Evolutionary conservation across 2,888 invertebrate species (phyloP).

Genomic region (Stenurella melanura): DNA sequence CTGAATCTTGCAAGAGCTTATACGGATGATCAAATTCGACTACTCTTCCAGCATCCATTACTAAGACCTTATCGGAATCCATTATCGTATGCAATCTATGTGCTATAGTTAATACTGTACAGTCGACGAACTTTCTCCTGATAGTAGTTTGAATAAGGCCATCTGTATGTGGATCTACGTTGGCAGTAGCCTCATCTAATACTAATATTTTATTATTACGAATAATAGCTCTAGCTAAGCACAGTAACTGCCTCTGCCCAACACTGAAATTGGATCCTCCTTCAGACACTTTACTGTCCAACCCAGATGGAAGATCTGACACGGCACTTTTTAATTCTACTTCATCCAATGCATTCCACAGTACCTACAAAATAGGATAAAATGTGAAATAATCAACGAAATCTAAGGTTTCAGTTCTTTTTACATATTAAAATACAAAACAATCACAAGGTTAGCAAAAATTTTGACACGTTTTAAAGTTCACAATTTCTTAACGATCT

Average conservation of each 20-base stretch:
- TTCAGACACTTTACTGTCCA: slow-evolving; percentile 84
- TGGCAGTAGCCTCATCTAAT: slow-evolving; percentile 86
- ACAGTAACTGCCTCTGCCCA: slow-evolving; percentile 80
- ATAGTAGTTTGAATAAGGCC: slow-evolving; percentile 86
- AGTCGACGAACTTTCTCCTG: slow-evolving; percentile 82
- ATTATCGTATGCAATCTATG: slow-evolving; percentile 90
- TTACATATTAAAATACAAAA: too few species aligned
- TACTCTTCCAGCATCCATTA: slow-evolving; percentile 85
- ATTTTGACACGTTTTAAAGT: too few species aligned
- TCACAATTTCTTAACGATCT: too few species aligned
- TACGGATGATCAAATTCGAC: slow-evolving; percentile 87
- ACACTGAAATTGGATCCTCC: slow-evolving; percentile 75
- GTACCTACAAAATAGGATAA: slow-evolving; percentile 64
- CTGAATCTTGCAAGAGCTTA: slow-evolving; percentile 75
- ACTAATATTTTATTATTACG: slow-evolving; percentile 71
- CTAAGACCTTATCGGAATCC: slow-evolving; percentile 88
- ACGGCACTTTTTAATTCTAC: slow-evolving; percentile 81
- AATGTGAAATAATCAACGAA: neutral
- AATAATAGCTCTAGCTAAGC: slow-evolving; percentile 80
- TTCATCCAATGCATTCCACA: slow-evolving; percentile 90
- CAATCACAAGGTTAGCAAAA: too few species aligned
- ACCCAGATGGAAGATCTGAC: slow-evolving; percentile 73
- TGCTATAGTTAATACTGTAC: slow-evolving; percentile 89
- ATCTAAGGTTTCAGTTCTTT: too few species aligned
- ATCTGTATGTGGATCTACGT: slow-evolving; percentile 87